Conservation (phyloP, 1,140 invertebrate species). For the Brachionus sp. region DNA sequence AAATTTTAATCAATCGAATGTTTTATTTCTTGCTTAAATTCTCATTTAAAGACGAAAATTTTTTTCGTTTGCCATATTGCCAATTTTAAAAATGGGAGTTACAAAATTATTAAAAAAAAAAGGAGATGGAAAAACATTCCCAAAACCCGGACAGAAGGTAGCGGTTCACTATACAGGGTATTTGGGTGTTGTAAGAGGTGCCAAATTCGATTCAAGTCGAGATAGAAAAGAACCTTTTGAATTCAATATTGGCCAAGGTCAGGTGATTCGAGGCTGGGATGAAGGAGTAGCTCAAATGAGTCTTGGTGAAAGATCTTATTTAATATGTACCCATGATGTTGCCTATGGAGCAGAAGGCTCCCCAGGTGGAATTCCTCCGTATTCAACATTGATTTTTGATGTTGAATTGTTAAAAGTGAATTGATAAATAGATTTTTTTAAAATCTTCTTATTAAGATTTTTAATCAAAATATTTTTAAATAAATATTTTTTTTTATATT, state of each 20-base stretch:
- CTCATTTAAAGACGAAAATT: not conserved
- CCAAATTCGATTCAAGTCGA: slow-evolving; percentile 77
- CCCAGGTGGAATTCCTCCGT: slow-evolving; percentile 49
- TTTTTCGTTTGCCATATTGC: not conserved
- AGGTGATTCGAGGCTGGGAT: slow-evolving; percentile 73
- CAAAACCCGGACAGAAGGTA: slow-evolving; percentile 27
- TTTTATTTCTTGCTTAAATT: not conserved
- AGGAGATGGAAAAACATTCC: slow-evolving; percentile 24
- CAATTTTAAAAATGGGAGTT: slow-evolving; percentile 6
- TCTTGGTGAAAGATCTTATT: slow-evolving; percentile 75
- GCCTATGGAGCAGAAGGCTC: slow-evolving; percentile 61
- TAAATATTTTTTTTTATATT: no score
- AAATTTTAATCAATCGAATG: no score
- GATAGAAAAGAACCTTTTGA: slow-evolving; percentile 69
- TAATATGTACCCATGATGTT: slow-evolving; percentile 77
- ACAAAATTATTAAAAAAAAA: slow-evolving; percentile 2
- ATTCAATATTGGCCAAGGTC: slow-evolving; percentile 73
- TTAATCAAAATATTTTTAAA: no score
- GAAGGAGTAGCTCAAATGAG: slow-evolving; percentile 77
- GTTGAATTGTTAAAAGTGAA: slow-evolving; percentile 78
- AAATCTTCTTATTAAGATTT: no score
- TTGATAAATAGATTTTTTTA: not conserved
- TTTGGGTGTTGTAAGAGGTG: slow-evolving; percentile 66
- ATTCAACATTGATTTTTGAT: slow-evolving; percentile 74
- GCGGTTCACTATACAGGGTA: slow-evolving; percentile 34